Evolutionary conservation across 2,888 invertebrate genomes (phyloP), one percentile per base, ranked within the genome.

Genomic region (Teinopalpus imperialis): DNA sequence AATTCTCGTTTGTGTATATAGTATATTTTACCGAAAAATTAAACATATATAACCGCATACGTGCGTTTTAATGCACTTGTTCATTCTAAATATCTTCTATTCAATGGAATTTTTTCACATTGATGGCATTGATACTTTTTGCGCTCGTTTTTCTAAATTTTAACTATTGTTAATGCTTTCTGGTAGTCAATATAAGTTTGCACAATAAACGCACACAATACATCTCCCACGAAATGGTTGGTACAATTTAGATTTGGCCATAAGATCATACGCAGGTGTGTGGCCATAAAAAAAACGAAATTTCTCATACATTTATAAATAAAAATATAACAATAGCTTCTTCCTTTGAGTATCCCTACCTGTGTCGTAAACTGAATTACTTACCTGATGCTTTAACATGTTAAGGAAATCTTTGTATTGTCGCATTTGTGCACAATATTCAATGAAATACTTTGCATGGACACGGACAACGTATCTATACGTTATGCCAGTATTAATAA

Each of bases 311-410:
- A 6, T n/a, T 14, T 13, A n/a, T n/a, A n/a, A n/a, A n/a, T 8
- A 7, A 5, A 40, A 40, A 20, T 8, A 7, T 4, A 21, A 47
- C 46, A 47, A 47, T 36, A 42, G 46, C 18, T 27, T 7, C 24
- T 14, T 32, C 31, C 3, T 32, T 14, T 18, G 32, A 27, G 29
- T 31, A 32, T 42, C n/a, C 7, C 27, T 48, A 43, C 48, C 48
- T 43, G 43, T 48, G 16, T 32, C 30, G 13, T n/a, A 31, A 31
- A 35, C 12, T 9, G 35, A 14, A 29, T 32, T 31, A 42, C 12
- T 5, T 30, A 34, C 24, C 18, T 35, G 8, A 40, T 24, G 27
- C 26, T 20, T 39, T 8, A 16, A 34, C 29, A 23, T 40, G 18
- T 30, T 8, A 26, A 41, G n/a, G 23, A 6, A n/a, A n/a, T 6